These are phyloP conservation scores for Eurypyga helias DNA, from an alignment of 2,113 vertebrate species.

Conservation along the genomic window DNA sequence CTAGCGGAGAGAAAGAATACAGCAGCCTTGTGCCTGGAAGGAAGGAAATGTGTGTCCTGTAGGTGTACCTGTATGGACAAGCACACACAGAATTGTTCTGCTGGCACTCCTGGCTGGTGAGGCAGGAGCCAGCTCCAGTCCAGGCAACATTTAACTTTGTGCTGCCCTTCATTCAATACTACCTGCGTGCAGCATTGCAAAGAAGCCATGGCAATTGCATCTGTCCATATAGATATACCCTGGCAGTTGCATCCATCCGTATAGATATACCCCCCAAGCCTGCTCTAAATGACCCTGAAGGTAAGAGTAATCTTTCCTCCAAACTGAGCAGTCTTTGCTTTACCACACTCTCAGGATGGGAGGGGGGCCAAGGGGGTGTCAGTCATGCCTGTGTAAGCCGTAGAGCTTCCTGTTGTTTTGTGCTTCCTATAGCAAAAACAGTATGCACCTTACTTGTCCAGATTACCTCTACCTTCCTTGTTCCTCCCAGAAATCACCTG, in stretches of 20 bases:
- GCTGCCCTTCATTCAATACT: not conserved
- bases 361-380: not conserved
- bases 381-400: not conserved
- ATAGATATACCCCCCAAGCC: not conserved
- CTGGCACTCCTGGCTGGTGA: not conserved
- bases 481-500: constrained; percentile 94
- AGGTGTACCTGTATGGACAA: not conserved
- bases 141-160: not conserved
- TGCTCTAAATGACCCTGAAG: not conserved
- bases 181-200: not conserved
- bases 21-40: not conserved
- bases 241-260: not conserved
- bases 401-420: constrained; percentile 49
- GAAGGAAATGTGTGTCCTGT: rapidly evolving
- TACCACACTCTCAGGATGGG: not conserved
- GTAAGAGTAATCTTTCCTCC: not conserved
- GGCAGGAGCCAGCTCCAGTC: not conserved
- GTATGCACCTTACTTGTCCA: constrained; percentile 61
- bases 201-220: not conserved
- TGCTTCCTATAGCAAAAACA: constrained; percentile 45
- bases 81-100: not conserved
- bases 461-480: constrained; percentile 69
- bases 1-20: not conserved
- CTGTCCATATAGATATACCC: not conserved
- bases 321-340: not conserved